Percentiles rank a stretch among this genome's conserved stretches.
These are phyloP conservation scores for Barypeithes pellucidus DNA, from an alignment of 2,888 invertebrate genomes.

Conservation along the genomic window DNA sequence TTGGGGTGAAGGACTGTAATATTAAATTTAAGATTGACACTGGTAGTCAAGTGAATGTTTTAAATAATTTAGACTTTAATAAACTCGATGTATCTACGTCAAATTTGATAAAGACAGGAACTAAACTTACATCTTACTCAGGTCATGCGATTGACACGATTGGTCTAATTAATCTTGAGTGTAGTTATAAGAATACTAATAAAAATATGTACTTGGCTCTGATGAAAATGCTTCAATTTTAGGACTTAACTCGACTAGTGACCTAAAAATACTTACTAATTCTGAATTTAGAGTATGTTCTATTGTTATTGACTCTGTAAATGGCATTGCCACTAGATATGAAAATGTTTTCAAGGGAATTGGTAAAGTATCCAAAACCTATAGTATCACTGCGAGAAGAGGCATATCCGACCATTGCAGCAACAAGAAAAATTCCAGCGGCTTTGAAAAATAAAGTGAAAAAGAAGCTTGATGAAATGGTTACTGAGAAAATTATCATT, in stretches of 20 bases:
- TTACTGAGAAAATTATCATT: not conserved
- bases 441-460: not conserved
- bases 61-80: slow-evolving; percentile 5
- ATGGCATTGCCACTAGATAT: not conserved
- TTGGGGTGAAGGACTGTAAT: not conserved
- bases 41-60: slow-evolving; percentile 14
- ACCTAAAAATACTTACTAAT: slow-evolving; percentile 9
- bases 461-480: not conserved
- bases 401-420: not conserved
- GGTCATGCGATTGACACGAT: slow-evolving; percentile 3
- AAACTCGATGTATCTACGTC: not conserved
- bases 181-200: not conserved
- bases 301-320: not conserved
- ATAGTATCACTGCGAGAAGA: not conserved
- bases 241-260: slow-evolving; percentile 15
- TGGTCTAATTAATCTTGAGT: slow-evolving; percentile 17
- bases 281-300: not conserved
- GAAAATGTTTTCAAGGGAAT: not conserved
- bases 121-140: slow-evolving; percentile 1
- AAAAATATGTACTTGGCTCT: slow-evolving; percentile 1
- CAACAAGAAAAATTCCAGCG: not conserved
- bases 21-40: slow-evolving; percentile 12
- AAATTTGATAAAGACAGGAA: not conserved
- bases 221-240: slow-evolving; percentile 15
- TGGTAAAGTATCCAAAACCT: not conserved